These are phyloP conservation scores for Isichthys henryi DNA, from an alignment of 2,113 vertebrate genomes.

Conservation along the genomic window DNA sequence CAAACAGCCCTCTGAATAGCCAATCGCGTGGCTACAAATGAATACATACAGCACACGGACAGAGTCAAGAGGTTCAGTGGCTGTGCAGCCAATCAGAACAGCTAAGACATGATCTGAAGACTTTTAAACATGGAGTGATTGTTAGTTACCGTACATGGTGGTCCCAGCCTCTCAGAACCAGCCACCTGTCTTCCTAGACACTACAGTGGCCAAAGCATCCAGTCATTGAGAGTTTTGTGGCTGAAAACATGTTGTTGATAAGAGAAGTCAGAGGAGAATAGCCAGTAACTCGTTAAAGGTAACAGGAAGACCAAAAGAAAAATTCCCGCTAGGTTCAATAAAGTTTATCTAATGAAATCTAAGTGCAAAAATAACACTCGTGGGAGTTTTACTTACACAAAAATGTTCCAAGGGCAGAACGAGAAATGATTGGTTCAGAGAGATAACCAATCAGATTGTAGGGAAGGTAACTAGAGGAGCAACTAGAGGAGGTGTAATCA, in stretches of 20 bases:
- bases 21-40: background rate
- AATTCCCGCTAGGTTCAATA: background rate
- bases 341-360: background rate
- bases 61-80: background rate
- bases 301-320: background rate
- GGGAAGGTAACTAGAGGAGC: too few species aligned
- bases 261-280: background rate
- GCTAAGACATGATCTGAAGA: background rate
- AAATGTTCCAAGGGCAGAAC: too few species aligned
- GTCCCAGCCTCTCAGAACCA: background rate
- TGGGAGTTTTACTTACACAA: too few species aligned
- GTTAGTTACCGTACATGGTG: background rate
- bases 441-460: too few species aligned
- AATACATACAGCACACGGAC: background rate
- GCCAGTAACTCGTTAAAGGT: background rate
- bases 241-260: background rate
- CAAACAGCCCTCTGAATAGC: background rate
- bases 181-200: background rate
- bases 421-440: too few species aligned
- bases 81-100: background rate
- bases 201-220: background rate
- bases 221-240: background rate
- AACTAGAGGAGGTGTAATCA: too few species aligned
- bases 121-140: background rate
- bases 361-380: background rate